Conservation (phyloP, 92 coral and sea anemone genomes). For the Zoanthus gigantus region DNA sequence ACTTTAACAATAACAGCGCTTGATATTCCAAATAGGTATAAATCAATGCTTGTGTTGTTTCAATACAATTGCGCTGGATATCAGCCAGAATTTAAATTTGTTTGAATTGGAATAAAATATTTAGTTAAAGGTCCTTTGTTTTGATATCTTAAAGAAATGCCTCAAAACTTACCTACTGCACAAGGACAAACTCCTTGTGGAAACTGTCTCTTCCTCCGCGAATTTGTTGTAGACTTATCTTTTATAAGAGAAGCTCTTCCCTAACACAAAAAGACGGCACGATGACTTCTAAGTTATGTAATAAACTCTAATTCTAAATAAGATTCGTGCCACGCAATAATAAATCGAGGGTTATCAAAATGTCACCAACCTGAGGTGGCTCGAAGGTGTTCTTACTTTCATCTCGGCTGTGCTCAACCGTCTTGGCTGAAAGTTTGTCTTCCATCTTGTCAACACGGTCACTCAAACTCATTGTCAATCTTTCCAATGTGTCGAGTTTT, state of each 20-base stretch:
- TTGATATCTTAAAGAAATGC: neutral
- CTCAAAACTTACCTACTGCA: conserved; percentile 1
- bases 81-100: neutral
- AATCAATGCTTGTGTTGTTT: neutral
- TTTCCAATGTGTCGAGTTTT: conserved; percentile 74
- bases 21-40: neutral
- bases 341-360: neutral
- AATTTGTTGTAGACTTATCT: neutral
- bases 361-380: conserved; percentile 15
- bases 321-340: neutral
- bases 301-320: neutral
- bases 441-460: conserved; percentile 71
- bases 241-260: neutral
- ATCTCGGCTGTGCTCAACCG: neutral
- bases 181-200: conserved; percentile 45
- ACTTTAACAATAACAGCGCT: neutral
- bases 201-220: conserved; percentile 30
- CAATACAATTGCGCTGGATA: neutral
- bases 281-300: neutral
- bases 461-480: conserved; percentile 53
- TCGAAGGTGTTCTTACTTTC: neutral
- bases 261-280: neutral
- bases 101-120: too few relatives aligned
- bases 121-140: neutral
- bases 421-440: conserved; percentile 65